Base-by-base conservation (phyloP, 2,888 invertebrate species). In the Dicyrtomina minuta region DNA sequence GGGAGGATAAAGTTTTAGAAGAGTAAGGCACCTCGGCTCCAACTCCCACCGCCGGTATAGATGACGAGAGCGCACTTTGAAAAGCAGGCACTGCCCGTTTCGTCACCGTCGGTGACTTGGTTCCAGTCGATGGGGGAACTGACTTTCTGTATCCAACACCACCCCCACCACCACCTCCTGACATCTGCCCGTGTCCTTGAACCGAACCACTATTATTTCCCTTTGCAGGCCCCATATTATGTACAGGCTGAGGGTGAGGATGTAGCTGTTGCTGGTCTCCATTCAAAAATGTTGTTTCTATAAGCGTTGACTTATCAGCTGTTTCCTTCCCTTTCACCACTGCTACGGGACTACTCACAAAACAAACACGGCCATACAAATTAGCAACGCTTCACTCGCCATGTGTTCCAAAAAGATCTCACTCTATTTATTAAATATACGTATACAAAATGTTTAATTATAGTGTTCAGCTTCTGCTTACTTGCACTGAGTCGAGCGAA, bases 291-390 rank as follows among this genome's bases (percentile, higher is more conserved):
- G 80, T 79, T 82, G 83, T 83, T 81, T 85, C 89, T 84, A 88
- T 89, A 86, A 88, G 88, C 80, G 87, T 87, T 81, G 88, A 87
- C 84, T 89, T 89, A 83, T 88, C 87, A 80, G 87, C 86, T 84
- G 85, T 87, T 68, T 79, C 78, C 67, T 78, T 79, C 66, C 81
- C 68, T 58, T 44, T 70, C 17, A 41, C 39, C 15, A 72, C 68
- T 56, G 59, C 70, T 72, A 58, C 66, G 53, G 58, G 70, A 73
- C 74, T 74, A 27, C 56, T n/a, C n/a, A n/a, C n/a, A n/a, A n/a
- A n/a, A n/a, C n/a, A n/a, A n/a, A n/a, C n/a, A n/a, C n/a, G n/a
- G n/a, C n/a, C n/a, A n/a, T n/a, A n/a, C n/a, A n/a, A n/a, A n/a
- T n/a, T n/a, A n/a, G n/a, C n/a, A n/a, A n/a, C n/a, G n/a, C n/a